A percentile compares a stretch with the other conserved stretches of the same genome.
phyloP scores from a whole-genome alignment of 2,888 invertebrate genomes.

The Sphaerophoria rueppellii region DNA sequence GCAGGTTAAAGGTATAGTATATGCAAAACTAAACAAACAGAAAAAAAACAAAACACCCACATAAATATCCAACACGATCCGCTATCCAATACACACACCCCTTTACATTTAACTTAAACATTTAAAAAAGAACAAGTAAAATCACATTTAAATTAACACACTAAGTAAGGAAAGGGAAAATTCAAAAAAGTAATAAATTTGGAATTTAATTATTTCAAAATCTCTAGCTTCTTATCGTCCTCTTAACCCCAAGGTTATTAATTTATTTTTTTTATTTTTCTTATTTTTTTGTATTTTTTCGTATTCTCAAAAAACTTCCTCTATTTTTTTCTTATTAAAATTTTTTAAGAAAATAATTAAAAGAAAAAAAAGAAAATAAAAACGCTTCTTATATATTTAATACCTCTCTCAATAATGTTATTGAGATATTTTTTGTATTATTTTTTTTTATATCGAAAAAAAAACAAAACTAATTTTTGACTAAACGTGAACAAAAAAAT shows the following conservation, averaged over 20 bases:
- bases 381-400: slow-evolving; percentile 65
- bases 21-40: slow-evolving; percentile 45
- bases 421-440: slow-evolving; percentile 50
- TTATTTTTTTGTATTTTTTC: slow-evolving; percentile 11
- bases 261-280: slow-evolving; percentile 3
- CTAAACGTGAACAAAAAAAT: slow-evolving; percentile 64
- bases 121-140: slow-evolving; percentile 21
- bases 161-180: slow-evolving; percentile 26
- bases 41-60: slow-evolving; percentile 70
- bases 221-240: slow-evolving; percentile 70
- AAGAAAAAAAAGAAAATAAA: slow-evolving; percentile 46
- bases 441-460: slow-evolving; percentile 51
- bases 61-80: slow-evolving; percentile 3
- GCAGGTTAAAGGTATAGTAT: slow-evolving; percentile 91
- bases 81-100: slow-evolving; percentile 42
- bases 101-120: slow-evolving; percentile 23
- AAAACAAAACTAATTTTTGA: slow-evolving; percentile 51
- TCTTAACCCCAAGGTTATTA: slow-evolving; percentile 4
- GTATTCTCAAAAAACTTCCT: slow-evolving; percentile 31
- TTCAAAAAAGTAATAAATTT: slow-evolving; percentile 50
- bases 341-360: slow-evolving; percentile 32
- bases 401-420: slow-evolving; percentile 56
- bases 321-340: slow-evolving; percentile 49
- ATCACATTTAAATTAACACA: slow-evolving; percentile 20
- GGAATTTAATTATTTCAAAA: slow-evolving; percentile 53